These are phyloP conservation scores for Glossosoma conforme DNA, from an alignment of 1,140 invertebrate genomes.

Conservation along the genomic window DNA sequence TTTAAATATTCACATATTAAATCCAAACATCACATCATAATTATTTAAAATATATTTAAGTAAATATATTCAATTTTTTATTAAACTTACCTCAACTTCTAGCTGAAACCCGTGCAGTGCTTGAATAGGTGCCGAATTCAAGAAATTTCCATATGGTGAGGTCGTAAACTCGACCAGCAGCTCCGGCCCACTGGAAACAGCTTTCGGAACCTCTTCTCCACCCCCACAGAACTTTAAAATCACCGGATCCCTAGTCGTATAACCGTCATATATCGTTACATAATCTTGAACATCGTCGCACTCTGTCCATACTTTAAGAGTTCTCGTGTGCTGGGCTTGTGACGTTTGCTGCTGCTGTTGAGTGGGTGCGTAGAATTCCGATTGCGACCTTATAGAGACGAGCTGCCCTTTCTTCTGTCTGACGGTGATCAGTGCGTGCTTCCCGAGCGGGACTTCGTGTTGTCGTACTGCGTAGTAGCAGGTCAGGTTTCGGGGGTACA, in stretches of 20 bases:
- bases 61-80: too few relatives aligned
- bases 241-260: conserved; percentile 80
- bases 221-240: conserved; percentile 86
- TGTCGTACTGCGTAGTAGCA: conserved; percentile 82
- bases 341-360: conserved; percentile 39
- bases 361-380: conserved; percentile 50
- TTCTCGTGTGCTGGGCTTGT: conserved; percentile 21
- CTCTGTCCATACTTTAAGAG: conserved; percentile 65
- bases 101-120: conserved; percentile 82
- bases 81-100: conserved; percentile 69
- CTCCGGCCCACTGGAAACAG: conserved; percentile 78
- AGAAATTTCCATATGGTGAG: conserved; percentile 83
- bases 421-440: conserved; percentile 79
- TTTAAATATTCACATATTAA: too few relatives aligned
- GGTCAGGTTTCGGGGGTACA: conserved; percentile 84
- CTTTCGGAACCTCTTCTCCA: conserved; percentile 74
- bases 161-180: conserved; percentile 84
- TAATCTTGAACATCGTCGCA: conserved; percentile 85
- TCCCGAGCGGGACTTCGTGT: conserved; percentile 73
- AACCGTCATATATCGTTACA: conserved; percentile 86
- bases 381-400: conserved; percentile 70
- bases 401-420: conserved; percentile 78
- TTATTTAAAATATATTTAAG: too few relatives aligned
- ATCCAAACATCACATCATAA: too few relatives aligned
- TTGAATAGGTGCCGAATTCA: conserved; percentile 69